Evolutionary conservation across 2,888 invertebrate genomes (phyloP).

Genomic region (Hyppa rectilinea): DNA sequence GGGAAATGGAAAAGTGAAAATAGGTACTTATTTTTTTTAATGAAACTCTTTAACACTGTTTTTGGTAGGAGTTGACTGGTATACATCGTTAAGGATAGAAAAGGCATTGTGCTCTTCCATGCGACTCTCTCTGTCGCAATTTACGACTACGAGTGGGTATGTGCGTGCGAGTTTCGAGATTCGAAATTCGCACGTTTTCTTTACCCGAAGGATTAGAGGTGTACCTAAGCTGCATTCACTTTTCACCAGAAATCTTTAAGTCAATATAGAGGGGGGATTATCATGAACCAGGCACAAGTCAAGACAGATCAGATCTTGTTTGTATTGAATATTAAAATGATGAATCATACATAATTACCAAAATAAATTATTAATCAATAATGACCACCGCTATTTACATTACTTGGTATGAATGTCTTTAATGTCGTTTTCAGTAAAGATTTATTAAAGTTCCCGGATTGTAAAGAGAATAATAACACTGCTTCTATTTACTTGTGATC

Average conservation of each 20-base stretch:
- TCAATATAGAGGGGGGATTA: neutral
- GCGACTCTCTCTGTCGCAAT: too few species aligned
- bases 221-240: neutral
- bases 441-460: neutral
- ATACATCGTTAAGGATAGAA: too few species aligned
- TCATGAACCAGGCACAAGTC: too few species aligned
- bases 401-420: neutral
- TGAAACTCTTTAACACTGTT: too few species aligned
- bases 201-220: neutral
- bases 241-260: neutral
- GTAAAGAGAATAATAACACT: neutral
- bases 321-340: neutral
- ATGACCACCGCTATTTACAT: too few species aligned
- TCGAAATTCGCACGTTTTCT: too few species aligned
- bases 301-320: neutral
- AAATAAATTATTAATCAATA: neutral
- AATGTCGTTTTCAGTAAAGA: neutral
- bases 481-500: neutral
- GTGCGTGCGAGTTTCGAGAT: too few species aligned
- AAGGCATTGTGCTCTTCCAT: too few species aligned
- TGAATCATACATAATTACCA: neutral
- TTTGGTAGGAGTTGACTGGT: too few species aligned
- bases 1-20: slow-evolving; percentile 71
- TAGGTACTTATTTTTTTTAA: slow-evolving; percentile 71
- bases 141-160: too few species aligned